A percentile compares a stretch with the other conserved stretches of the same genome.
Conservation (phyloP, 2,797 vertebrate genomes). For the Balearica regulorum region DNA sequence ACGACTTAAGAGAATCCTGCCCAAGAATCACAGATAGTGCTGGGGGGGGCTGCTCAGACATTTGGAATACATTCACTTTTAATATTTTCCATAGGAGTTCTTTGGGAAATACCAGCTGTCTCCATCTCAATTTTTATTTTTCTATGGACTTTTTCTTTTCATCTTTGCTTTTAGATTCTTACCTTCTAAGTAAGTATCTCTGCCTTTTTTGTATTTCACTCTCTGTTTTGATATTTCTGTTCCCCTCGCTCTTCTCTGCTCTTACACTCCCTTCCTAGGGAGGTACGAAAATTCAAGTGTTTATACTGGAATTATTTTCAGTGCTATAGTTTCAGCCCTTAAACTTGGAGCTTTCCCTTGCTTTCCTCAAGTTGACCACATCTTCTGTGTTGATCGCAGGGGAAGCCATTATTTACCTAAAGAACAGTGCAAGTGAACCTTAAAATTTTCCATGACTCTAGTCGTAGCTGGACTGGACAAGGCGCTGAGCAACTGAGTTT, state of each 20-base stretch:
- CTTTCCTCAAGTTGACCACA: neutral
- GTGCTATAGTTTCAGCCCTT: neutral
- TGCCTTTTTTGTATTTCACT: neutral
- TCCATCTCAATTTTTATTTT: neutral
- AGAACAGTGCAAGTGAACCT: neutral
- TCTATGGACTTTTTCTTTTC: neutral
- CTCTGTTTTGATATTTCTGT: neutral
- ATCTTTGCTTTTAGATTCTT: neutral
- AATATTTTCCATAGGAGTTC: neutral
- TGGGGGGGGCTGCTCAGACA: neutral
- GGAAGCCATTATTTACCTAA: neutral
- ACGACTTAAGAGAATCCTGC: neutral
- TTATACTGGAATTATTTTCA: neutral
- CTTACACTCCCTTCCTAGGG: neutral
- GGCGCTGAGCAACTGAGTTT: neutral
- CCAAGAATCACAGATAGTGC: too few species aligned
- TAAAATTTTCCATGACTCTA: neutral
- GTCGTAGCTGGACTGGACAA: neutral
- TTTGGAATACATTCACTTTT: neutral
- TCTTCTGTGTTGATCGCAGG: neutral
- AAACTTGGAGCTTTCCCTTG: neutral
- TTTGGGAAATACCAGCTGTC: neutral
- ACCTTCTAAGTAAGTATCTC: neutral
- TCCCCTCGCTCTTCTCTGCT: neutral
- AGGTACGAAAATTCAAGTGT: neutral